These are phyloP conservation scores for Eubucco bourcierii DNA, from an alignment of 2,113 vertebrate species.

Conservation along the genomic window DNA sequence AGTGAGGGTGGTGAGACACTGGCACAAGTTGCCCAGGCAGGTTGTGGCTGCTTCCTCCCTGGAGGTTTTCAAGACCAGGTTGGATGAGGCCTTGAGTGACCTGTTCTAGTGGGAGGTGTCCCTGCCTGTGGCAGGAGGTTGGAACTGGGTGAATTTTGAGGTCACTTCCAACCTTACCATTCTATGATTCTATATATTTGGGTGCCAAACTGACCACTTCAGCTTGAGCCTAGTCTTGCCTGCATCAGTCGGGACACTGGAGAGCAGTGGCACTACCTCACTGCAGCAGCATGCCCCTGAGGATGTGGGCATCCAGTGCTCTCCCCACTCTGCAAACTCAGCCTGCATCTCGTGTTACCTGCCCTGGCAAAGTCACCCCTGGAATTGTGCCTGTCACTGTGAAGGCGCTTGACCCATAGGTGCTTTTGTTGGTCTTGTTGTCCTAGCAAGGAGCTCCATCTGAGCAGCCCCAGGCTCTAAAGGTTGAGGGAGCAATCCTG, in stretches of 20 bases:
- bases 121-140: too few species aligned
- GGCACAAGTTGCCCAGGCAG: too few species aligned
- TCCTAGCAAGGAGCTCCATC: neutral
- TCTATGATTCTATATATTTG: neutral
- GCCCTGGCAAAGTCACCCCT: neutral
- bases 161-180: too few species aligned
- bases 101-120: too few species aligned
- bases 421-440: neutral
- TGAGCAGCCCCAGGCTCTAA: neutral
- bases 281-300: neutral
- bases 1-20: too few species aligned
- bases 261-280: neutral
- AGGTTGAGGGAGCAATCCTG: neutral
- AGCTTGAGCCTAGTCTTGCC: neutral
- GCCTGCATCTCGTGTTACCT: fast-evolving
- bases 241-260: neutral
- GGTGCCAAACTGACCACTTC: neutral
- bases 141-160: too few species aligned
- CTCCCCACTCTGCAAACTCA: neutral
- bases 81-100: too few species aligned
- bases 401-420: neutral
- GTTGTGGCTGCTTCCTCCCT: too few species aligned
- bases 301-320: neutral
- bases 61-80: too few species aligned
- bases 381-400: fast-evolving